Conservation (phyloP, 2,113 vertebrate species). For the Apaloderma vittatum region DNA sequence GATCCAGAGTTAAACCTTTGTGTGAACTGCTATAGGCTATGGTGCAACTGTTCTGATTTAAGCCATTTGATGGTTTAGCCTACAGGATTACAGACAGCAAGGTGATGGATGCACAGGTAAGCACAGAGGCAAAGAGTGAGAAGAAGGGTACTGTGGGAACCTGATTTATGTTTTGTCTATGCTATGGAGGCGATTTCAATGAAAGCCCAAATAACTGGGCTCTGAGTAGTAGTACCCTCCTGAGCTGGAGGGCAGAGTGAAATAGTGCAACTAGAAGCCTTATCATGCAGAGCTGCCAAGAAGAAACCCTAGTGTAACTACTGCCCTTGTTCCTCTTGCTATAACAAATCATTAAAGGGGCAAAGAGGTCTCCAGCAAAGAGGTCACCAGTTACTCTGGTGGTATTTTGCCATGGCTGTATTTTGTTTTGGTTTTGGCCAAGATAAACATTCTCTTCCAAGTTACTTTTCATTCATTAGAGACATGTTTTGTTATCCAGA, state of each 20-base stretch:
- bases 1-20: background rate
- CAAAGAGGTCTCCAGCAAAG: background rate
- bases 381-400: background rate
- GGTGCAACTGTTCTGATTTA: background rate
- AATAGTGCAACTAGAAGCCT: background rate
- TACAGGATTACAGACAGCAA: background rate
- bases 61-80: background rate
- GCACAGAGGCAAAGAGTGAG: background rate
- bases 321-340: background rate
- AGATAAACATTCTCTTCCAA: background rate
- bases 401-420: background rate
- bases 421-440: background rate
- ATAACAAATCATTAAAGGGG: background rate
- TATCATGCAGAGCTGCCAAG: background rate
- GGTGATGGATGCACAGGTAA: background rate
- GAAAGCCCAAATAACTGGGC: background rate
- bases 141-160: background rate
- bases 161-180: background rate
- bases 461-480: background rate
- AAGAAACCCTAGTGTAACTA: background rate
- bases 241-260: background rate
- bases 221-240: background rate
- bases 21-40: background rate
- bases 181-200: background rate
- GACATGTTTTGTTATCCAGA: background rate